Percentiles rank a stretch among this genome's conserved stretches.
Evolutionary conservation across 1,140 invertebrate genomes (phyloP).

Genomic region (Hypsibius dujardini): DNA sequence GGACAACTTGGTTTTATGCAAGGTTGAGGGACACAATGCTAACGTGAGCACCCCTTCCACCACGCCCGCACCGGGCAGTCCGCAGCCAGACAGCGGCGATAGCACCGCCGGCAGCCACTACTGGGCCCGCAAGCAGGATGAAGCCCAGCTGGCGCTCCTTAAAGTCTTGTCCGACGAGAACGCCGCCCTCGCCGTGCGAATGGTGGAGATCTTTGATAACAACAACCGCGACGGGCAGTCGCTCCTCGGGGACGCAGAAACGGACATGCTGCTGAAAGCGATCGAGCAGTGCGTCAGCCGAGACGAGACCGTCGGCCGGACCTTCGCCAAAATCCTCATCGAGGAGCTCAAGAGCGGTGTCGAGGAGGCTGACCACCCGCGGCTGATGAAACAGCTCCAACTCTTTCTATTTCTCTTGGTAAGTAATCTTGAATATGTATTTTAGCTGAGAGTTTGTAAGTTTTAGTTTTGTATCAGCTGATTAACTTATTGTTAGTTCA

Average conservation of each 20-base stretch:
- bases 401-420: slow-evolving; percentile 79
- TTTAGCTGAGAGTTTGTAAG: too few relatives aligned
- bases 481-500: too few relatives aligned
- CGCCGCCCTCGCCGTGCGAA: slow-evolving; percentile 31
- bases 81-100: neutral
- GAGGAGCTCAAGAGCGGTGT: neutral
- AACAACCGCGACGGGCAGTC: slow-evolving; percentile 46
- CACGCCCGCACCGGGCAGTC: neutral
- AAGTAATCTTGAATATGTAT: too few relatives aligned
- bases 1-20: too few relatives aligned
- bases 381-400: slow-evolving; percentile 66
- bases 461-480: too few relatives aligned
- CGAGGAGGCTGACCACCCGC: neutral
- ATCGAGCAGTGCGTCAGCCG: slow-evolving; percentile 61
- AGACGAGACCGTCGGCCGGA: slow-evolving; percentile 54
- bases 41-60: slow-evolving; percentile 5
- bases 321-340: slow-evolving; percentile 18
- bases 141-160: slow-evolving; percentile 22
- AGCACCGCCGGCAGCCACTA: neutral
- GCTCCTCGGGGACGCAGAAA: slow-evolving; percentile 59
- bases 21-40: too few relatives aligned
- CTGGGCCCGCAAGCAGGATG: slow-evolving; percentile 4
- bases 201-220: slow-evolving; percentile 53
- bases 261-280: slow-evolving; percentile 46
- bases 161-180: slow-evolving; percentile 34